phyloP scores from a whole-genome alignment of 2,888 invertebrate genomes.

The Heliconius cydno region DNA sequence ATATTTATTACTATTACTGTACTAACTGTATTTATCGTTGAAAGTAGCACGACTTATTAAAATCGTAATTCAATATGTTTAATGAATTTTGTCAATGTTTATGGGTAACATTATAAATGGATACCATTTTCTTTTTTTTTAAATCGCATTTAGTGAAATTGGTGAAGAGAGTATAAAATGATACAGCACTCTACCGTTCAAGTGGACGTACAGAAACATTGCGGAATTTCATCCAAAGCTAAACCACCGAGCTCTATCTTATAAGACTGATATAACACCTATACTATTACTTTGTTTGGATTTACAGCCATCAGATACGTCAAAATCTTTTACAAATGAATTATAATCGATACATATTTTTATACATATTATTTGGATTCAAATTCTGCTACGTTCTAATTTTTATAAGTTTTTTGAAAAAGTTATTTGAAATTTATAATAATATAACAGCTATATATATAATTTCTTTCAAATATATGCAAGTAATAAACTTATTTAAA shows the following conservation, averaged over 20 bases:
- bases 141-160: background rate
- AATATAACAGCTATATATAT: too few relatives aligned
- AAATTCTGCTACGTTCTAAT: too few relatives aligned
- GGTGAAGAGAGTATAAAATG: background rate
- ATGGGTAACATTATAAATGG: background rate
- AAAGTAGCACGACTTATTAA: conserved; percentile 14
- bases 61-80: conserved; percentile 12
- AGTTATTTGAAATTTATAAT: too few relatives aligned
- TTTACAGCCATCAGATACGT: too few relatives aligned
- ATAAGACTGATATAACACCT: too few relatives aligned
- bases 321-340: too few relatives aligned
- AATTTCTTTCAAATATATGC: too few relatives aligned
- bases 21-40: conserved; percentile 20
- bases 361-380: too few relatives aligned
- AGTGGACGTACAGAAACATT: background rate
- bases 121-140: background rate
- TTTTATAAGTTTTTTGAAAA: too few relatives aligned
- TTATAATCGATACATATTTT: too few relatives aligned
- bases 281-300: too few relatives aligned
- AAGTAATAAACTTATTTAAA: background rate
- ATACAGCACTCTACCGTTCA: background rate
- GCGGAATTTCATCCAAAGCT: background rate
- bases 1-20: conserved; percentile 8
- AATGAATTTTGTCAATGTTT: conserved; percentile 3
- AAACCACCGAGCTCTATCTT: too few relatives aligned